Percentiles rank a stretch among this genome's conserved stretches.
phyloP scores from a whole-genome alignment of 1,140 invertebrate genomes.

The Drosophila auraria region DNA sequence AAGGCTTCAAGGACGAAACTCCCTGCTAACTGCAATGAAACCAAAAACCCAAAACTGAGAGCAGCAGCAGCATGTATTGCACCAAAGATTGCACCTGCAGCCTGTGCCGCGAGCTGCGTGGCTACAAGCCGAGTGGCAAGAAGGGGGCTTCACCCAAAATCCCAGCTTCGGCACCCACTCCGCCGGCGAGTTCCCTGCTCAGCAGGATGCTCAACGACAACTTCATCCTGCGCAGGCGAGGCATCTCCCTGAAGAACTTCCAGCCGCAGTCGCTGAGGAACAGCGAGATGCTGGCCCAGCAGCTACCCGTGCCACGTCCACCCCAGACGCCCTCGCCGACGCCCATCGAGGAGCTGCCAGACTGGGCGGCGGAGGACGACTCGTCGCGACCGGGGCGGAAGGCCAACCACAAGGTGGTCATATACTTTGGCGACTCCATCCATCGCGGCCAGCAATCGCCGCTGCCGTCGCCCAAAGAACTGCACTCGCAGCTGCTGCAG shows the following conservation, averaged over 20 bases:
- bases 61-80: conserved; percentile 82
- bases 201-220: conserved; percentile 84
- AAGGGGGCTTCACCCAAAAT: conserved; percentile 25
- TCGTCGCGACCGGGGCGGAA: conserved; percentile 38
- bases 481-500: conserved; percentile 69
- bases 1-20: conserved; percentile 1
- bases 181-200: conserved; percentile 51
- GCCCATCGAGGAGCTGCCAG: conserved; percentile 71
- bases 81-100: conserved; percentile 86
- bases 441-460: conserved; percentile 65
- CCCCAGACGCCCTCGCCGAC: conserved; percentile 74
- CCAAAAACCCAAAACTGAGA: conserved; percentile 43
- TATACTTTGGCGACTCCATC: conserved; percentile 89
- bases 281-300: conserved; percentile 73
- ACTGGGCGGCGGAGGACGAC: conserved; percentile 52
- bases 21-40: conserved; percentile 61
- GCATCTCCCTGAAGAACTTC: conserved; percentile 78
- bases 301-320: conserved; percentile 57
- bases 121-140: conserved; percentile 74
- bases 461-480: conserved; percentile 49
- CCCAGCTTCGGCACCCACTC: not conserved
- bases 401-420: conserved; percentile 88
- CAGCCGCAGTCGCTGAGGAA: conserved; percentile 80
- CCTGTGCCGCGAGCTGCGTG: conserved; percentile 85
- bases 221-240: conserved; percentile 84